These are phyloP conservation scores for Caradrina kadenii DNA, from an alignment of 2,888 invertebrate species.

Conservation along the genomic window DNA sequence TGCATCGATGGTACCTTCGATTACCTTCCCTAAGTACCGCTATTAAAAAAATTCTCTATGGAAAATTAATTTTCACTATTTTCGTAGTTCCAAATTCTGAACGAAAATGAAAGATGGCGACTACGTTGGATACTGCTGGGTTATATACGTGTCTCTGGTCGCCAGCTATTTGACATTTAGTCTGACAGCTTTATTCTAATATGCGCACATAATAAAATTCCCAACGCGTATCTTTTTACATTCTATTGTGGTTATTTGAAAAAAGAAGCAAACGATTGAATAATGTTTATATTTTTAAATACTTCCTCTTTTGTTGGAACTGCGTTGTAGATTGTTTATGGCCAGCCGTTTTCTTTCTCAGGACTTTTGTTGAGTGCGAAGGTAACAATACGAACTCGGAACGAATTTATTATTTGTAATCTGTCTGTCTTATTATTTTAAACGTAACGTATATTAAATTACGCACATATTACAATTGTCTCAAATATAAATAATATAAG, in stretches of 20 bases:
- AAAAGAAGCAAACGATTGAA: conserved; percentile 42
- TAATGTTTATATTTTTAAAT: conserved; percentile 18
- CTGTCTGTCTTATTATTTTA: too few species aligned
- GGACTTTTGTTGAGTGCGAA: conserved; percentile 11
- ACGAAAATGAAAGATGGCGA: background rate
- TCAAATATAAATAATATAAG: too few species aligned
- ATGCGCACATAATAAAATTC: conserved; percentile 60
- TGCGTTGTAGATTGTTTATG: conserved; percentile 37
- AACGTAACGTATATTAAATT: background rate
- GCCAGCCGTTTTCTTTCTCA: conserved; percentile 36
- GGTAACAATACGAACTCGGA: conserved; percentile 4
- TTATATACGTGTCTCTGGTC: conserved; percentile 33
- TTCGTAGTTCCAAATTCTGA: conserved; percentile 1
- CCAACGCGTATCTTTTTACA: conserved; percentile 46
- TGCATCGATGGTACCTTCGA: too few species aligned
- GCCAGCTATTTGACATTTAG: conserved; percentile 59
- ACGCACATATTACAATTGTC: too few species aligned
- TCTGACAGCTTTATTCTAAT: conserved; percentile 68
- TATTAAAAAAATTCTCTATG: background rate
- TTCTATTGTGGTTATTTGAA: conserved; percentile 49
- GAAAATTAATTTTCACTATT: background rate
- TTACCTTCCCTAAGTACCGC: background rate
- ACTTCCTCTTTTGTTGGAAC: conserved; percentile 47
- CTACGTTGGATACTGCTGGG: conserved; percentile 6
- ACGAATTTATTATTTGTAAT: background rate